Evolutionary conservation across 2,797 vertebrate genomes (phyloP), one percentile per base, ranked within the genome.

Genomic region (Lithobates pipiens): DNA sequence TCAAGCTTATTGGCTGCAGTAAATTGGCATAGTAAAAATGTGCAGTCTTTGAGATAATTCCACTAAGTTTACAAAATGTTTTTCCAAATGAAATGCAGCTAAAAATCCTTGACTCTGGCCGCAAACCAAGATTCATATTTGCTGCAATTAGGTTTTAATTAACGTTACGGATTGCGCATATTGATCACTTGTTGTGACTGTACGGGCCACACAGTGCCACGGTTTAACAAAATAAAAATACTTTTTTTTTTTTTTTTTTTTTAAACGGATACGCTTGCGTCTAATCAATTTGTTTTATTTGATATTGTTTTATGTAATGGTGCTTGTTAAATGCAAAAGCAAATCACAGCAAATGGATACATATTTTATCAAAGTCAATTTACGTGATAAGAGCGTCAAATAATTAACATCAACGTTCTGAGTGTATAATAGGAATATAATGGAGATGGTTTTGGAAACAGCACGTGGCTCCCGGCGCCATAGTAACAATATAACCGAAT

Each of bases 101-200:
- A 80, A 63, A 86, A 82, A 86, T 77, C 74, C 79, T 82, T 77
- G 11, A 72, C 8, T 76, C 54, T 86, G 85, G 85, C 74, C 36
- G 36, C 7, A 82, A 27, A 82, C 74, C 85, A 86, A 73, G 32
- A 77, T 82, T 77, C 57, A 77, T 82, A 86, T 82, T 82, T 82
- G 80, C 85, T 77, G 82, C 79, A 86, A 86, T 77, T 86, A 81
- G 27, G 68, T 69, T 86, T 86, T 82, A 77, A 86, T 86, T 86
- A 82, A 81, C 79, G 65, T 77, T 82, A 72, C 50, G 29, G 36
- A 29, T 82, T 72, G 36, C 50, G 80, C 74, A 81, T 86, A 39
- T 82, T 72, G 39, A 86, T 82, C 18, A 11, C 70, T 82, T 72
- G 68, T 69, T 77, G 29, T 77, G 63, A 81, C 25, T 10, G 63